Evolutionary conservation across 1,140 invertebrate species (phyloP).

Genomic region (Daktulosphaira vitifoliae): DNA sequence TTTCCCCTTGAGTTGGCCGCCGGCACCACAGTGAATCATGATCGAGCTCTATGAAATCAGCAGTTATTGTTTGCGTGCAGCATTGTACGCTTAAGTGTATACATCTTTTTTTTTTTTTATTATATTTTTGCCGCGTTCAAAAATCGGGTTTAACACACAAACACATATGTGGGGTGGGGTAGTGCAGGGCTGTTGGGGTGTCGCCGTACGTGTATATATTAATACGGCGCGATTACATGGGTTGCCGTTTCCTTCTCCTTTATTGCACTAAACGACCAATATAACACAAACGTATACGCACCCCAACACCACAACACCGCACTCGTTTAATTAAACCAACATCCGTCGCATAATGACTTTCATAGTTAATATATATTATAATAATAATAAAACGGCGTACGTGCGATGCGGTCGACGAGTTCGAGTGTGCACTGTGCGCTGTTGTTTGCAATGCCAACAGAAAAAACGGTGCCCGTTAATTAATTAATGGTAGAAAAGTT

Average conservation of each 20-base stretch:
- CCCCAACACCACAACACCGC: background rate
- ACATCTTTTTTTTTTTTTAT: background rate
- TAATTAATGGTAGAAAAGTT: slow-evolving; percentile 3
- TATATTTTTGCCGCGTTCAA: background rate
- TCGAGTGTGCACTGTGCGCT: background rate
- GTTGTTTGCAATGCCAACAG: background rate
- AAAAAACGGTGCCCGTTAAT: background rate
- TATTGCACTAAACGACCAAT: slow-evolving; percentile 6
- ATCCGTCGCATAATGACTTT: slow-evolving; percentile 14
- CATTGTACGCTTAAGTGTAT: background rate
- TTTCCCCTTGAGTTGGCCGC: background rate
- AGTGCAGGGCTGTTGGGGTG: slow-evolving; percentile 8
- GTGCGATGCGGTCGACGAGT: background rate
- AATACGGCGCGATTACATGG: slow-evolving; percentile 10
- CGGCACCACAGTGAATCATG: background rate
- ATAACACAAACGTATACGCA: background rate
- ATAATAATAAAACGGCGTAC: background rate
- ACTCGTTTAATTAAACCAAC: slow-evolving; percentile 26
- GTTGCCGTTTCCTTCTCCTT: background rate
- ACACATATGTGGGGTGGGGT: background rate
- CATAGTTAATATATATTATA: slow-evolving; percentile 3
- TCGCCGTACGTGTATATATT: background rate
- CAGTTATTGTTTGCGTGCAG: background rate
- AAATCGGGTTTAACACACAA: too few species aligned
- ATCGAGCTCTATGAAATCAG: background rate